phyloP scores from a whole-genome alignment of 2,113 vertebrate genomes.

The Poeciliopsis retropinna region DNA sequence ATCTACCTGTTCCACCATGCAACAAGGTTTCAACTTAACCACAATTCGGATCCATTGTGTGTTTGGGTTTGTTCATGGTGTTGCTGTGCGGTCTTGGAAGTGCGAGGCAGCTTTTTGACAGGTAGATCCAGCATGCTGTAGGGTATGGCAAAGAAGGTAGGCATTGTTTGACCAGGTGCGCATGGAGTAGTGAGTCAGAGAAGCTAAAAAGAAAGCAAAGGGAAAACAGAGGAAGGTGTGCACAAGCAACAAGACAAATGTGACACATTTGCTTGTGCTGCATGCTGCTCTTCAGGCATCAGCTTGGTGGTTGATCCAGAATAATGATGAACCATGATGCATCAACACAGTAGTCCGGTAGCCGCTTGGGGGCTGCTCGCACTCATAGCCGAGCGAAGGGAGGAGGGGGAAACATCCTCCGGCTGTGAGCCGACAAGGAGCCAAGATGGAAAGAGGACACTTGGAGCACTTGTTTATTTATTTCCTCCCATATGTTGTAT shows the following conservation, averaged over 20 bases:
- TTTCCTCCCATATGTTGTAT: slow-evolving; percentile 68
- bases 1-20: slow-evolving; percentile 22
- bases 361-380: slow-evolving; percentile 51
- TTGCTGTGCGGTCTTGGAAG: slow-evolving; percentile 40
- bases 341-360: slow-evolving; percentile 48
- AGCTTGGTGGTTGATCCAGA: slow-evolving; percentile 46
- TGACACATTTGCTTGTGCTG: slow-evolving; percentile 58
- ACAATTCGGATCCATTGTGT: slow-evolving; percentile 23
- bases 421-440: slow-evolving; percentile 49
- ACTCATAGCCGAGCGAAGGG: slow-evolving; percentile 36
- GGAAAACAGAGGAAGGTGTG: slow-evolving; percentile 7
- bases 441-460: slow-evolving; percentile 67
- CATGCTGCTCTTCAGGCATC: slow-evolving; percentile 47
- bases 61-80: slow-evolving; percentile 35
- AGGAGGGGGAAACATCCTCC: slow-evolving; percentile 47
- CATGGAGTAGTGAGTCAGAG: slow-evolving; percentile 18
- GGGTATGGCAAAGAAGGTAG: slow-evolving; percentile 55
- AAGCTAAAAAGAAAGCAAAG: slow-evolving; percentile 5
- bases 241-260: slow-evolving; percentile 31
- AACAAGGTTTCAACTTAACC: slow-evolving; percentile 20
- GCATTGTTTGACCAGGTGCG: slow-evolving; percentile 62
- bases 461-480: slow-evolving; percentile 73
- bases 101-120: slow-evolving; percentile 52
- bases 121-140: slow-evolving; percentile 39
- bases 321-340: slow-evolving; percentile 68